A percentile compares a stretch with the other conserved stretches of the same genome.
phyloP scores from a whole-genome alignment of 2,888 invertebrate species.

The Venusia cambrica region DNA sequence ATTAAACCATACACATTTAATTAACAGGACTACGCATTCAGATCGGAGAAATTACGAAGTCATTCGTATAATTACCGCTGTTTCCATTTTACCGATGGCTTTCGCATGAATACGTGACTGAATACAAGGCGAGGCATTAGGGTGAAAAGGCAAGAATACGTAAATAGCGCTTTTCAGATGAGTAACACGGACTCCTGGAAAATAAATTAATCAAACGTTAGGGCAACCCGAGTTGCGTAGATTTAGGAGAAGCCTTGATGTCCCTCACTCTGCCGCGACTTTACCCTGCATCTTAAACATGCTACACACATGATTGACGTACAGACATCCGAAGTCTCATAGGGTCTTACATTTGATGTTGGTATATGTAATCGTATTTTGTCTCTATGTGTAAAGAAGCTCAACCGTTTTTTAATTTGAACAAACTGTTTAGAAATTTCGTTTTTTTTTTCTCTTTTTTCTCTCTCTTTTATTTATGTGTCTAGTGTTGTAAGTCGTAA shows the following conservation, averaged over 20 bases:
- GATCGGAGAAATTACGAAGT: conserved; percentile 24
- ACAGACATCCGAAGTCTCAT: too few species aligned
- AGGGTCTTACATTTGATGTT: too few species aligned
- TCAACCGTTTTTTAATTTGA: too few species aligned
- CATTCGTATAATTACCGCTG: conserved; percentile 23
- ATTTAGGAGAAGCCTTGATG: conserved; percentile 59
- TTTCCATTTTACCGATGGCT: conserved; percentile 29
- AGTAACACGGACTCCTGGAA: conserved; percentile 55
- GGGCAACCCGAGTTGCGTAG: conserved; percentile 56
- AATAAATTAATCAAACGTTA: conserved; percentile 68
- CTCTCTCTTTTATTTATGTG: too few species aligned
- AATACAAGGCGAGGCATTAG: conserved; percentile 39
- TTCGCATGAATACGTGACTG: conserved; percentile 34
- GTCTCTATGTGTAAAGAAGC: too few species aligned
- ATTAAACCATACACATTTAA: conserved; percentile 15
- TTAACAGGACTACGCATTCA: conserved; percentile 26
- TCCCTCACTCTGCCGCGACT: conserved; percentile 22
- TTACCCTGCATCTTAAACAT: conserved; percentile 11
- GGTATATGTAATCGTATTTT: too few species aligned
- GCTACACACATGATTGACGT: too few species aligned
- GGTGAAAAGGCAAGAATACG: conserved; percentile 36
- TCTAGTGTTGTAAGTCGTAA: too few species aligned
- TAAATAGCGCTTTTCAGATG: conserved; percentile 54
- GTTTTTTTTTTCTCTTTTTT: too few species aligned
- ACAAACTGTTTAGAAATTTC: too few species aligned